These are phyloP conservation scores for Drosophila novamexicana DNA, from an alignment of 1,140 invertebrate species.

Conservation along the genomic window DNA sequence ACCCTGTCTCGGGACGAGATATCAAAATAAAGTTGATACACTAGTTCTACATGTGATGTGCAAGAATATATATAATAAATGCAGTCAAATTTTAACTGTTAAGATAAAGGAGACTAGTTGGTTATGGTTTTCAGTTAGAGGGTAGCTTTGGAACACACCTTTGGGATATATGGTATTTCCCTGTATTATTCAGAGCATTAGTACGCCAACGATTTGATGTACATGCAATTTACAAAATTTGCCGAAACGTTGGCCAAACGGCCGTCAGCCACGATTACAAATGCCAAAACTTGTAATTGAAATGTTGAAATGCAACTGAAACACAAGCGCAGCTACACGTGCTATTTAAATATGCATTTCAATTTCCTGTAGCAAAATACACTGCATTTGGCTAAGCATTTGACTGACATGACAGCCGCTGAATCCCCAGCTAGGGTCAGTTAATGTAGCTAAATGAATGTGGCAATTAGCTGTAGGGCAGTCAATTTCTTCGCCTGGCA, in stretches of 20 bases:
- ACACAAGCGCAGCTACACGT: neutral
- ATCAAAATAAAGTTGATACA: no score
- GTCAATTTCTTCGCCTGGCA: neutral
- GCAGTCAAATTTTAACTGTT: no score
- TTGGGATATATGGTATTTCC: no score
- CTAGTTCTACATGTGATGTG: no score
- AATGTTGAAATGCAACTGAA: neutral
- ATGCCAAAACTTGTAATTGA: slow-evolving; percentile 23
- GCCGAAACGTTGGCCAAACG: neutral
- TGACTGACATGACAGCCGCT: slow-evolving; percentile 4
- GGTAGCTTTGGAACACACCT: no score
- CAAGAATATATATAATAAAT: no score
- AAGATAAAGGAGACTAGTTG: no score
- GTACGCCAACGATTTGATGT: neutral
- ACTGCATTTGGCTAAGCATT: neutral
- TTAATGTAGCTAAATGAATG: neutral
- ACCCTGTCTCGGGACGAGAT: no score
- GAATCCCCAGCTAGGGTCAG: slow-evolving; percentile 10
- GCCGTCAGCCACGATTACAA: slow-evolving; percentile 14
- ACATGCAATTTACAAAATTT: neutral
- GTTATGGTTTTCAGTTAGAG: no score
- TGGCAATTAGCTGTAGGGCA: slow-evolving; percentile 6
- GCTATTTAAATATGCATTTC: slow-evolving; percentile 19
- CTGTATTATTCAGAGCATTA: neutral
- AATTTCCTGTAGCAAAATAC: slow-evolving; percentile 8